Base-by-base conservation (phyloP, 2,113 vertebrate species). In the Prolemur simus region DNA sequence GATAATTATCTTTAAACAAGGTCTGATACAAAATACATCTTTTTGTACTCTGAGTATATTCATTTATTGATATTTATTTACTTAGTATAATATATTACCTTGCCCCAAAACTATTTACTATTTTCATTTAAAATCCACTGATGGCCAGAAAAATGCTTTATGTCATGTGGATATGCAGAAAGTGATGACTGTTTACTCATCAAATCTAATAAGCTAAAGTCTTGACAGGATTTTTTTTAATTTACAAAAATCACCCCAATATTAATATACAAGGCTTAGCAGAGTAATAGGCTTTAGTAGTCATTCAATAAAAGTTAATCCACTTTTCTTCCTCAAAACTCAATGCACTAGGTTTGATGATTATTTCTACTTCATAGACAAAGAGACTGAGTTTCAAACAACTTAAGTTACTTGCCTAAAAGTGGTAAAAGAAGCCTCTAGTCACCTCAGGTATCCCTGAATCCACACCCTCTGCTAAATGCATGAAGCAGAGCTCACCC, bases 1-100 rank as follows among this genome's bases (percentile, higher is more conserved):
- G 29, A 27, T 17, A 47, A 47, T 34, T 84, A 89, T 95, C 71
- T 68, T 89, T 81, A 73, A 85, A 83, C 4, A 87, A 34, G 54
- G 29, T 60, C 42, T 90, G n/a, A 56, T 56, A 58, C 8, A 71
- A 69, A 77, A 37, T 2, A n/a, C 7, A 42, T 54, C 29, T 45
- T 80, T 81, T 21, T 60, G 15, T 21, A n/a, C 6, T 8, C 3
- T 54, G 17, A 73, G 6, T 20, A 42, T n/a, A 81, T 73, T 84
- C 8, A 45, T 21, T 23, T 80, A 73, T 45, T 74, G 76, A 15
- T 76, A 37, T 69, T 82, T 73, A 63, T 42, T 92, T 81, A 47
- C 27, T 9, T n/a, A 9, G 29, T 37, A 0, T 23, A 56, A 76
- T n/a, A 39, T 1, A 56, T 71, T 45, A 90, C 8, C 20, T 90